Evolutionary conservation across 2,888 invertebrate genomes (phyloP).

Genomic region (Apotomis capreana): DNA sequence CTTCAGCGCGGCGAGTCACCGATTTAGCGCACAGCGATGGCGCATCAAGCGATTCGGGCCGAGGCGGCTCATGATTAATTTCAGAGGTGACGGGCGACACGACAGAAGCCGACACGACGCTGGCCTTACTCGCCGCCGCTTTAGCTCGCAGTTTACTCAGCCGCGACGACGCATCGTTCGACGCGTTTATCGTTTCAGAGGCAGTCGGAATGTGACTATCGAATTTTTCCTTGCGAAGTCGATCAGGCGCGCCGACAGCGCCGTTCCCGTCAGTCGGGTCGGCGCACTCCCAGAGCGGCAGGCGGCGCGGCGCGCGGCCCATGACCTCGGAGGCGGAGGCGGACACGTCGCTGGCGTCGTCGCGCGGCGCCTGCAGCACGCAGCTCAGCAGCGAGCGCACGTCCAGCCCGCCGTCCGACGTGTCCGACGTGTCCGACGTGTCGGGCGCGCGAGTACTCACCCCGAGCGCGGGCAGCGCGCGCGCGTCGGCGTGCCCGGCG

Average conservation of each 20-base stretch:
- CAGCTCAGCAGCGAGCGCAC: constrained; percentile 40
- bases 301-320: constrained; percentile 53
- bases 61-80: not conserved
- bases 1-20: constrained; percentile 13
- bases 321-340: constrained; percentile 63
- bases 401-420: constrained; percentile 41
- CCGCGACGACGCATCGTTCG: not conserved
- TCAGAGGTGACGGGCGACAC: not conserved
- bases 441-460: constrained; percentile 56
- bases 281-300: constrained; percentile 55
- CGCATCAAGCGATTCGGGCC: no score
- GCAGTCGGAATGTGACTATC: no score
- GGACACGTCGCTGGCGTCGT: constrained; percentile 54
- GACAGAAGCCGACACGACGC: constrained; percentile 32
- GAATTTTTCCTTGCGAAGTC: no score
- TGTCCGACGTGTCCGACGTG: constrained; percentile 4
- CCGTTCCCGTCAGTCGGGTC: constrained; percentile 4
- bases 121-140: constrained; percentile 22
- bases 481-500: constrained; percentile 75
- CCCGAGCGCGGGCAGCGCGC: constrained; percentile 56
- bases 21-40: not conserved
- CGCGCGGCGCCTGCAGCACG: constrained; percentile 26
- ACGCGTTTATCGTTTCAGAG: no score
- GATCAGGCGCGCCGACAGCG: not conserved
- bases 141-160: not conserved